phyloP scores from a whole-genome alignment of 2,797 vertebrate species.

The Rhynchotus rufescens region DNA sequence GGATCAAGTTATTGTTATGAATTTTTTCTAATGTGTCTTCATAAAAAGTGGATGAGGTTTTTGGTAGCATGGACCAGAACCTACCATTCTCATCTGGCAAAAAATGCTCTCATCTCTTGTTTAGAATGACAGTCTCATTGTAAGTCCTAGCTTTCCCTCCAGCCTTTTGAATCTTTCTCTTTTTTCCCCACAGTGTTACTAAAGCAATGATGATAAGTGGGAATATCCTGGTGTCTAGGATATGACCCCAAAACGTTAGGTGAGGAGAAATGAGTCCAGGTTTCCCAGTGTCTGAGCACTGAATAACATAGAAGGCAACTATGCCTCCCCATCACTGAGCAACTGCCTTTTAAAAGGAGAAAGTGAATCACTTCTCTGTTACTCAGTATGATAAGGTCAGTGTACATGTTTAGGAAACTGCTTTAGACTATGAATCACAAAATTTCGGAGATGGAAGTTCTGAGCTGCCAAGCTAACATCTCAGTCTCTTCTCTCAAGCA shows the following conservation, averaged over 20 bases:
- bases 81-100: not conserved
- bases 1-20: not conserved
- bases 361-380: slow-evolving; percentile 53
- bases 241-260: not conserved
- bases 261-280: not conserved
- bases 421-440: slow-evolving; percentile 25
- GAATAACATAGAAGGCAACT: not conserved
- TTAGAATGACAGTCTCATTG: not conserved
- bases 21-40: not conserved
- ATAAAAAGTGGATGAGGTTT: not conserved
- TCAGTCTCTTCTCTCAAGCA: not conserved
- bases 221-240: not conserved
- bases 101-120: not conserved
- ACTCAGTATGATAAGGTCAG: slow-evolving; percentile 22
- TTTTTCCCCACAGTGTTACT: not conserved
- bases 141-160: not conserved
- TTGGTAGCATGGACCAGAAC: not conserved
- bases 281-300: not conserved
- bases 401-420: slow-evolving; percentile 21
- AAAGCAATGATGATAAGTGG: not conserved
- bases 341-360: slow-evolving; percentile 18
- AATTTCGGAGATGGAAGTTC: not conserved
- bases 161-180: not conserved
- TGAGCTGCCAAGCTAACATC: not conserved
- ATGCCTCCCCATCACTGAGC: not conserved